These are phyloP conservation scores for Tautogolabrus adspersus DNA, from an alignment of 2,113 vertebrate species.

Conservation along the genomic window DNA sequence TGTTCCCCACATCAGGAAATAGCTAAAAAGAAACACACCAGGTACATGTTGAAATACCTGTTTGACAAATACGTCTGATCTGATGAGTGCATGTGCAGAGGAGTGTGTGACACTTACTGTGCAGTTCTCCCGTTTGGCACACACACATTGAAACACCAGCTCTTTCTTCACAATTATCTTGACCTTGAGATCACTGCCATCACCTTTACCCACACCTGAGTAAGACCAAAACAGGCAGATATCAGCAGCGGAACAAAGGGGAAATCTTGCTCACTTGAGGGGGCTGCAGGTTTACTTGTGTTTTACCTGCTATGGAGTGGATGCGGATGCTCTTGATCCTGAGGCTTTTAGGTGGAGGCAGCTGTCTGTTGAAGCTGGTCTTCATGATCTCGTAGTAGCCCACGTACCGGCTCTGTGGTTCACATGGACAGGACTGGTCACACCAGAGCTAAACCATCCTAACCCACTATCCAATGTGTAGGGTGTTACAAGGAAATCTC, in stretches of 20 bases:
- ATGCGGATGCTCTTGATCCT: constrained; percentile 88
- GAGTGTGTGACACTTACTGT: constrained; percentile 77
- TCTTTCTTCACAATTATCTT: constrained; percentile 86
- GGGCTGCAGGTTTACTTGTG: not conserved
- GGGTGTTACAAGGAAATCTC: not conserved
- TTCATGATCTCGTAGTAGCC: constrained; percentile 94
- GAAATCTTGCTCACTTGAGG: not conserved
- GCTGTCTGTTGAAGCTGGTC: constrained; percentile 84
- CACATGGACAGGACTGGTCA: constrained; percentile 10
- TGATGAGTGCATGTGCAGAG: not conserved
- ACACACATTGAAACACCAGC: constrained; percentile 86
- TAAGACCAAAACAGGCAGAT: not conserved
- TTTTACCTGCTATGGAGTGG: constrained; percentile 89
- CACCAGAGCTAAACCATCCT: not conserved
- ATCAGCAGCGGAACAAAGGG: not conserved
- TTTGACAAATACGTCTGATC: not conserved
- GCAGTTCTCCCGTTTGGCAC: constrained; percentile 88
- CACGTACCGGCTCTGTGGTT: constrained; percentile 91
- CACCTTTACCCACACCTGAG: constrained; percentile 90
- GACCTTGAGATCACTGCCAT: constrained; percentile 90
- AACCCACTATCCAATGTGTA: not conserved
- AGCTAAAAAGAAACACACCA: constrained; percentile 75
- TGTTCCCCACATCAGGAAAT: constrained; percentile 88
- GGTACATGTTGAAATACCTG: not conserved
- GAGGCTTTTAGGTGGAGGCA: constrained; percentile 88